These are phyloP conservation scores for Mnemiopsis leidyi DNA, from an alignment of 37 sponge, comb jelly and placozoan genomes.

Conservation along the genomic window DNA sequence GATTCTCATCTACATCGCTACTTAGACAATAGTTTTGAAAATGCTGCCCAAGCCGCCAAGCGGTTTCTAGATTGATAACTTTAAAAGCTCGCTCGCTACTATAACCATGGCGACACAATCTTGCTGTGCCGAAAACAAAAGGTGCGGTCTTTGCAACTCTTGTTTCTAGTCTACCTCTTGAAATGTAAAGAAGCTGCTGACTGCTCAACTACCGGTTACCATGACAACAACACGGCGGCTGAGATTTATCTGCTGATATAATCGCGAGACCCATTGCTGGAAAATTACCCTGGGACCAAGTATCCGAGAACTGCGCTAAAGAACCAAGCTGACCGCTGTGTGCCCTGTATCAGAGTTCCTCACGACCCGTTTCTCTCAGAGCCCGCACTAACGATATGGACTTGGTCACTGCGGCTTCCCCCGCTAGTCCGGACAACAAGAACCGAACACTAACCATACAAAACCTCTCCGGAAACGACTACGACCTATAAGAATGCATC, in stretches of 20 bases:
- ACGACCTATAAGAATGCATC: too few species aligned
- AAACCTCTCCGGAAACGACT: slow-evolving; percentile 17
- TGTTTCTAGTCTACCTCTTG: background rate
- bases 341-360: background rate
- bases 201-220: background rate
- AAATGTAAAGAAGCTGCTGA: background rate
- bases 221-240: background rate
- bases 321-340: background rate
- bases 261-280: background rate
- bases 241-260: background rate
- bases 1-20: background rate
- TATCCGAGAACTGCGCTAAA: too few species aligned
- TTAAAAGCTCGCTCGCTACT: background rate
- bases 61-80: too few species aligned
- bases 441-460: slow-evolving; percentile 9
- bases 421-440: background rate
- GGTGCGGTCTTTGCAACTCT: too few species aligned
- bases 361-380: background rate
- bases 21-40: too few species aligned
- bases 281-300: too few species aligned
- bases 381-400: slow-evolving; percentile 54
- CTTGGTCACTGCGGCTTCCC: slow-evolving; percentile 35
- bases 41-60: too few species aligned
- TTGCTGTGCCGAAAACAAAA: background rate
- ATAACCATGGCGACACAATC: background rate